Base-by-base conservation (phyloP, 2,113 vertebrate species). In the Turnix velox region DNA sequence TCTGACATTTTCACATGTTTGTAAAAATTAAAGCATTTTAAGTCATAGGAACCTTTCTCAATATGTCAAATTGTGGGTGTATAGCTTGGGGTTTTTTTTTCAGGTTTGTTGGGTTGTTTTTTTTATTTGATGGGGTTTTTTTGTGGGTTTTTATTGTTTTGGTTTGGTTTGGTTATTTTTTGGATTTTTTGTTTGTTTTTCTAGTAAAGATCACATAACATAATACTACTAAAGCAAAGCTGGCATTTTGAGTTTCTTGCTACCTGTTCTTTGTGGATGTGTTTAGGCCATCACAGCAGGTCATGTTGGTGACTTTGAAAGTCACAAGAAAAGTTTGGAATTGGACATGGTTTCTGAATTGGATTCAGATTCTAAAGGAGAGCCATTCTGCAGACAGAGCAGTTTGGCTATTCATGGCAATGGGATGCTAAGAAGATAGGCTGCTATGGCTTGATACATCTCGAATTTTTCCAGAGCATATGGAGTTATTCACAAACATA, bases 51-150 rank as follows among this genome's bases (percentile, higher is more conserved):
- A 49, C 14, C 6, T 78, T 83, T 88, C 48, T 52, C 12, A 63
- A 7, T 42, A 20, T n/a, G 15, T 74, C 30, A 45, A 7, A 37
- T 18, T 25, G 7, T 28, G 10, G 2, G 7, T 33, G n/a, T 23
- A 5, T 1, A 68, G 18, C n/a, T 1, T 23, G 20, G 1, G 20
- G 10, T 1, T 4, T 59, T 76, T 40, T 73, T 19, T n/a, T n/a
- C n/a, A n/a, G n/a, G n/a, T n/a, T n/a, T n/a, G n/a, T n/a, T n/a
- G n/a, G n/a, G n/a, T n/a, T n/a, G n/a, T n/a, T n/a, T n/a, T n/a
- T n/a, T n/a, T n/a, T n/a, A n/a, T n/a, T n/a, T n/a, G n/a, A n/a
- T n/a, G n/a, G n/a, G n/a, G n/a, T n/a, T n/a, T n/a, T n/a, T n/a
- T n/a, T n/a, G n/a, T n/a, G n/a, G n/a, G n/a, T n/a, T n/a, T n/a